Evolutionary conservation across 2,888 invertebrate genomes (phyloP), one percentile per base, ranked within the genome.

Genomic region (Oxyteleia sp.): DNA sequence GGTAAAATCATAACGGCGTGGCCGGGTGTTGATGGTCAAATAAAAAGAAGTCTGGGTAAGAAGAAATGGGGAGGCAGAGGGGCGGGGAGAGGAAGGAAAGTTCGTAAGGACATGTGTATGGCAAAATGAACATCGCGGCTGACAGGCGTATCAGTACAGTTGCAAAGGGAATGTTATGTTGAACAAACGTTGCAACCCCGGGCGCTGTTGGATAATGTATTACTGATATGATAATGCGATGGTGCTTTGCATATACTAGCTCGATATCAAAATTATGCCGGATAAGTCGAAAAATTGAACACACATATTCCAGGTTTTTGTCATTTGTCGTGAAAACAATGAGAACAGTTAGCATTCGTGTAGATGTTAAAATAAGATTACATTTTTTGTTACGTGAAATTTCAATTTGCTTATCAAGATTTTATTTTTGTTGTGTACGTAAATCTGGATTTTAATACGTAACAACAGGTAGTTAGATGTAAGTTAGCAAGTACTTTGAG

Each of bases 81-180:
- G 29, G 29, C 16, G 10, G 45, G 18, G 3, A 26, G 13, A 20
- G 5, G 23, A 23, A 23, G 23, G 23, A 2, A 41, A 72, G 53
- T 74, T 74, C 55, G 74, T 63, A 23, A 64, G 55, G 32, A 71
- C 69, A 53, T 64, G 51, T 63, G 69, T 47, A 51, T 57, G 63
- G 71, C 75, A 76, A 82, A 82, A 57, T 66, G 82, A 82, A 82
- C 76, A 64, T 75, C 61, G 59, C 16, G 38, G 11, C 45, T 66
- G 82, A 69, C 82, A 59, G 59, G 57, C 51, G 18, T 64, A 57
- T 69, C 76, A 55, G 49, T 59, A 29, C 59, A 41, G 57, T 45
- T 72, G 71, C 57, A 72, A 80, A 66, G 57, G 38, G 57, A 41
- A 75, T 26, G 35, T 41, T 49, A 15, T 13, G 66, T 57, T 43